These are phyloP conservation scores for Papilio helenus DNA, from an alignment of 1,140 invertebrate species.

Conservation along the genomic window DNA sequence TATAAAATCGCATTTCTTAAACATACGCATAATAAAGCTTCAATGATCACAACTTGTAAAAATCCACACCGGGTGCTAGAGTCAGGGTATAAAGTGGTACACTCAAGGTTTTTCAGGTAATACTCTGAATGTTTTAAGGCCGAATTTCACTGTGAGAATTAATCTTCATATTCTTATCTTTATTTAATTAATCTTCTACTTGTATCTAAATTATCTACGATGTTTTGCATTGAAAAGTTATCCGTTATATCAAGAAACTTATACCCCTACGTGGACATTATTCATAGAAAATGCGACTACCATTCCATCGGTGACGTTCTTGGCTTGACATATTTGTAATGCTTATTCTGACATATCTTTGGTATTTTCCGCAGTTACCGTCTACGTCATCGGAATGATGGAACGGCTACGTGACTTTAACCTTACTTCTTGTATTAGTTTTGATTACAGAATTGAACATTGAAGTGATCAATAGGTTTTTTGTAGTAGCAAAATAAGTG, in stretches of 20 bases:
- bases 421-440: neutral
- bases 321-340: neutral
- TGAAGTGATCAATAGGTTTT: neutral
- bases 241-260: neutral
- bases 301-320: neutral
- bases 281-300: neutral
- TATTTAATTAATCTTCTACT: neutral
- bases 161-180: neutral
- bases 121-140: too few relatives aligned
- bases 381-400: neutral
- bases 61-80: too few relatives aligned
- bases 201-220: neutral
- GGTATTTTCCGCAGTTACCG: neutral
- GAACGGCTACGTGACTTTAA: neutral
- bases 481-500: neutral
- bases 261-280: neutral
- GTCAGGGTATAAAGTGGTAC: too few relatives aligned
- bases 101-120: too few relatives aligned
- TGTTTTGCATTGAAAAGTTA: neutral
- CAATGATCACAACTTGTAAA: too few relatives aligned
- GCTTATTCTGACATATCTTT: neutral
- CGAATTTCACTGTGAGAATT: neutral
- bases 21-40: too few relatives aligned
- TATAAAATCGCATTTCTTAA: too few relatives aligned
- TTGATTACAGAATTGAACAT: neutral